Evolutionary conservation across 2,888 invertebrate genomes (phyloP).

Genomic region (Aphidoletes aphidimyza): DNA sequence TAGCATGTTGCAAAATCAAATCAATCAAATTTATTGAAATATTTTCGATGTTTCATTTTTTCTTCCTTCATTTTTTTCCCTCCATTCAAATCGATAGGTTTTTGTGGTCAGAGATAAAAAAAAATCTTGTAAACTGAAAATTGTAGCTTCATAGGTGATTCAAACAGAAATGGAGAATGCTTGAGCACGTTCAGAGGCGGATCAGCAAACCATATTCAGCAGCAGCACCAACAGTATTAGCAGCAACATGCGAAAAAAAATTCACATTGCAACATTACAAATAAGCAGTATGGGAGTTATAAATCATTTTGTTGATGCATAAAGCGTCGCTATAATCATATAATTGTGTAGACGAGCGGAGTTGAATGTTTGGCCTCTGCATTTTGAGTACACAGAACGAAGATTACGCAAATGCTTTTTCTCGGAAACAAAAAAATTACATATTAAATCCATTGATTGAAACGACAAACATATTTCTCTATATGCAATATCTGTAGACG

Average conservation of each 20-base stretch:
- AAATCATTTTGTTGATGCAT: not conserved
- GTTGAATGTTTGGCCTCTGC: constrained; percentile 44
- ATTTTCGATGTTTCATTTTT: too few relatives aligned
- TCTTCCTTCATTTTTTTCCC: too few relatives aligned
- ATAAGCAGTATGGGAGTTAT: too few relatives aligned
- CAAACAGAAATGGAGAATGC: not conserved
- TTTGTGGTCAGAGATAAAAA: not conserved
- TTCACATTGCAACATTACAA: constrained; percentile 23
- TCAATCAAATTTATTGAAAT: too few relatives aligned
- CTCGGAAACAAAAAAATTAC: constrained; percentile 5
- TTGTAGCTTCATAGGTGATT: not conserved
- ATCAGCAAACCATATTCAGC: not conserved
- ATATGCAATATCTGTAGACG: not conserved
- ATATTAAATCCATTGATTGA: constrained; percentile 10
- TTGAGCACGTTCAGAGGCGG: not conserved
- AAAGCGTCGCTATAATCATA: constrained; percentile 26
- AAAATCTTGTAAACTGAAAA: too few relatives aligned
- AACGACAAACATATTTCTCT: not conserved
- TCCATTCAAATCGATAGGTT: too few relatives aligned
- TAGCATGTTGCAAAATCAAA: too few relatives aligned
- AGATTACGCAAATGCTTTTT: constrained; percentile 31
- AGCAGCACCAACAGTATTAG: not conserved
- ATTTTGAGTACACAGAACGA: not conserved
- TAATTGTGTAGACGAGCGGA: not conserved
- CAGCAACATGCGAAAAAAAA: not conserved